phyloP scores from a whole-genome alignment of 2,113 vertebrate genomes.

The Charadrius vociferus region DNA sequence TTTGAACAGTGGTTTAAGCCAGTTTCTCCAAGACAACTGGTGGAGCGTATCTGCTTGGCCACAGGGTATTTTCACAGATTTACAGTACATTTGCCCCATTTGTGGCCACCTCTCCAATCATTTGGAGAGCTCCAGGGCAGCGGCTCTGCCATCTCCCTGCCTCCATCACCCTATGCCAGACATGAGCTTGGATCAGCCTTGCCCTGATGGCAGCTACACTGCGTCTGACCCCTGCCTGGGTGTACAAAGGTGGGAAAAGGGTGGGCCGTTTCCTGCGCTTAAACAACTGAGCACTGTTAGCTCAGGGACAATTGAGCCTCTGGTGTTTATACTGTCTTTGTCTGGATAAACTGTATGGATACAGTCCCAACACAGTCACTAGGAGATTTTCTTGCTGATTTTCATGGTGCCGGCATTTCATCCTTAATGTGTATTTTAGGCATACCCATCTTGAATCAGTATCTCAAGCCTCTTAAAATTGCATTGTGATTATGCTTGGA shows the following conservation, averaged over 20 bases:
- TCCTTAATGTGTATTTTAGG: neutral
- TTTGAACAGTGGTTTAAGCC: neutral
- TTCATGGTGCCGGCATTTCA: neutral
- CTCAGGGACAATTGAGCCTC: constrained; percentile 57
- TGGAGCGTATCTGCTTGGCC: neutral
- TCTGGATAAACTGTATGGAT: constrained; percentile 44
- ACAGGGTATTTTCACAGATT: neutral
- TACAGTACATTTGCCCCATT: rapidly evolving
- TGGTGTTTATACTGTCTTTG: constrained; percentile 67
- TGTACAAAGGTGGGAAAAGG: constrained; percentile 69
- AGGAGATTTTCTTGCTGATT: constrained; percentile 44
- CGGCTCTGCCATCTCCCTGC: neutral
- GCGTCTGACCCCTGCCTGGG: constrained; percentile 51
- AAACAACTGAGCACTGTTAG: constrained; percentile 49
- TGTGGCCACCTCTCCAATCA: neutral
- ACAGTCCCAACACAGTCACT: neutral
- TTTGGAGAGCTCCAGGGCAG: neutral
- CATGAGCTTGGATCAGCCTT: neutral
- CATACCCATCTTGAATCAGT: neutral
- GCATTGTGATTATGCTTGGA: rapidly evolving
- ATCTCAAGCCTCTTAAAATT: neutral
- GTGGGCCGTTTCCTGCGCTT: constrained; percentile 49
- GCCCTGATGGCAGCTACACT: neutral
- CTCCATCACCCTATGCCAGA: neutral
- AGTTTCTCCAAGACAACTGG: neutral